phyloP scores from a whole-genome alignment of 2,888 invertebrate genomes.

The Lasioglossum pauxillum region DNA sequence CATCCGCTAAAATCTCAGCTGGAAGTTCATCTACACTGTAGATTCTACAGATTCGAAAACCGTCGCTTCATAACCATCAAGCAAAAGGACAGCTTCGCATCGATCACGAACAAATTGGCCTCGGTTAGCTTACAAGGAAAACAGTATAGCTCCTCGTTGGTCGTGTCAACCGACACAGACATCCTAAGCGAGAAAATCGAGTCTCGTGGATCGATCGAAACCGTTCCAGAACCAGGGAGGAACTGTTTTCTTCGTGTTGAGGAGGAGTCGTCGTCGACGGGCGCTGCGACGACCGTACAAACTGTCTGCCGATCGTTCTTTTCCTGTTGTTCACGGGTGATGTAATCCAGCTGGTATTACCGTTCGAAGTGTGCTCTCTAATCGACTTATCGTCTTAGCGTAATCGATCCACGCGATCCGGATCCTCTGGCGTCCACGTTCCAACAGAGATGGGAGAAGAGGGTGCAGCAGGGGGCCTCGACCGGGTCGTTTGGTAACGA shows the following conservation, averaged over 20 bases:
- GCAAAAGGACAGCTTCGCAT: no score
- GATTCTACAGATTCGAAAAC: no score
- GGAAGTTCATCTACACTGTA: no score
- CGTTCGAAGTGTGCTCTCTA: slow-evolving; percentile 41
- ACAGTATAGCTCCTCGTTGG: background rate
- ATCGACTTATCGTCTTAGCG: slow-evolving; percentile 62
- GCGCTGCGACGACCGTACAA: background rate
- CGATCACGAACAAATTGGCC: no score
- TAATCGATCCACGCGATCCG: slow-evolving; percentile 60
- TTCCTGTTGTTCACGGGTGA: slow-evolving; percentile 29
- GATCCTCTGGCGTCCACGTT: slow-evolving; percentile 31
- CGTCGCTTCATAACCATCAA: no score
- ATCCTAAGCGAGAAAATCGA: background rate
- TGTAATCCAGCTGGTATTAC: slow-evolving; percentile 38
- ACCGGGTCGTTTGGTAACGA: background rate
- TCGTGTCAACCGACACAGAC: background rate
- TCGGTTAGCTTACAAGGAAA: no score
- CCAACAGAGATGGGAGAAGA: slow-evolving; percentile 12
- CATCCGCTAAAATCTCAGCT: no score
- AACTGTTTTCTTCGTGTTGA: background rate
- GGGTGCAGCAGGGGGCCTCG: background rate
- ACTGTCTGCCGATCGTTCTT: slow-evolving; percentile 1
- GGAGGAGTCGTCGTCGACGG: background rate
- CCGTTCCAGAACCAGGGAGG: background rate
- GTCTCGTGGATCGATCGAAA: background rate